Conservation (phyloP, 1,140 invertebrate species). For the Pachyrhynchus sulphureomaculatus region DNA sequence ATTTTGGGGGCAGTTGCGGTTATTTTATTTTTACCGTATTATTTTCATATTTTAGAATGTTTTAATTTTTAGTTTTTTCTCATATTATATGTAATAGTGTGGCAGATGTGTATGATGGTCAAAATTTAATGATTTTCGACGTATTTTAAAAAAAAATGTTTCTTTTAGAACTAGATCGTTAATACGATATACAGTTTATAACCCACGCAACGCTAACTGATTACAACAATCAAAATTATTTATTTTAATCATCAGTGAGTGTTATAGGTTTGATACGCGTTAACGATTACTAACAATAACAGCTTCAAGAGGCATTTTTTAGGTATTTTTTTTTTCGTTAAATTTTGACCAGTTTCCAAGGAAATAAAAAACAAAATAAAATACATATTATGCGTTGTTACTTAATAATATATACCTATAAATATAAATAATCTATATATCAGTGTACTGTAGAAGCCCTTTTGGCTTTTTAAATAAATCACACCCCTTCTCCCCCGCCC, state of each 20-base stretch:
- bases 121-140: neutral
- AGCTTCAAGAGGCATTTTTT: neutral
- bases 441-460: slow-evolving; percentile 36
- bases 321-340: neutral
- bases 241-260: too few relatives aligned
- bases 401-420: slow-evolving; percentile 33
- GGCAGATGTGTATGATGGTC: neutral
- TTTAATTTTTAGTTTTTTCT: slow-evolving; percentile 1
- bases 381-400: slow-evolving; percentile 38
- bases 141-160: too few relatives aligned
- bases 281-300: neutral
- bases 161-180: too few relatives aligned
- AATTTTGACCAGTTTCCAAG: slow-evolving; percentile 6
- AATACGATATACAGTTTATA: too few relatives aligned
- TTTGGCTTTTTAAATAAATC: slow-evolving; percentile 25
- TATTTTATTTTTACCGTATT: slow-evolving; percentile 2
- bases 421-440: slow-evolving; percentile 35
- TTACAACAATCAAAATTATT: too few relatives aligned
- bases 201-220: too few relatives aligned
- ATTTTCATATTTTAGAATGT: neutral
- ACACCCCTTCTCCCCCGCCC: neutral
- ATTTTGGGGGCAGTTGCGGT: neutral
- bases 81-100: neutral
- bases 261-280: too few relatives aligned
- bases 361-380: slow-evolving; percentile 15